Conservation (phyloP, 2,797 vertebrate species). For the Coregonus sp. region DNA sequence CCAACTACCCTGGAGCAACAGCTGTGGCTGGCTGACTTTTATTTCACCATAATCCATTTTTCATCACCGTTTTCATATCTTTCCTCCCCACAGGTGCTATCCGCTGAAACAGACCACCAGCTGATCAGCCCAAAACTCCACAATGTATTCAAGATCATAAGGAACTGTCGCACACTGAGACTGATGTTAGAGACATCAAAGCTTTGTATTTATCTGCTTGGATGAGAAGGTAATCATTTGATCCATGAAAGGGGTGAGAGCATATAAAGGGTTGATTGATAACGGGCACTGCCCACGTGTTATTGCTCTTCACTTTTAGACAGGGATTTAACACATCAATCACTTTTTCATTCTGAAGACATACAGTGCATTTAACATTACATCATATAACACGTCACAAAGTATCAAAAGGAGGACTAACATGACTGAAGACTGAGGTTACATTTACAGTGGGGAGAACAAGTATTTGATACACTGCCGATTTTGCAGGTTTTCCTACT, state of each 20-base stretch:
- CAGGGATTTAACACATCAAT: not conserved
- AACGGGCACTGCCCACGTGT: not conserved
- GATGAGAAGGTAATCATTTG: not conserved
- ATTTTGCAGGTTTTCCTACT: no score
- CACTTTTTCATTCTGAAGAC: no score
- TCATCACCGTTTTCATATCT: not conserved
- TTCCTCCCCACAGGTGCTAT: not conserved
- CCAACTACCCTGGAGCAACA: not conserved
- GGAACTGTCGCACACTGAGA: not conserved
- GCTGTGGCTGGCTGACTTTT: not conserved
- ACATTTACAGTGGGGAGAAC: no score
- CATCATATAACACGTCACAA: not conserved
- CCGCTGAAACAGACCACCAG: not conserved
- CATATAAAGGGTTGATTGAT: not conserved
- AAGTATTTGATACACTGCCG: no score
- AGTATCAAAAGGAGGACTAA: no score
- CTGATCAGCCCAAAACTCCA: constrained; percentile 14
- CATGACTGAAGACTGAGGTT: no score
- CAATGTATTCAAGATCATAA: constrained; percentile 31
- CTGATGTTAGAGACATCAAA: not conserved
- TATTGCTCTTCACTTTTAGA: no score
- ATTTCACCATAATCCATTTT: constrained; percentile 4
- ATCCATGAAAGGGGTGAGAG: not conserved
- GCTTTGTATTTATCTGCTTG: not conserved
- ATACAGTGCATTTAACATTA: not conserved